Evolutionary conservation across 2,888 invertebrate genomes (phyloP), one percentile per base, ranked within the genome.

Genomic region (Pterostichus niger): DNA sequence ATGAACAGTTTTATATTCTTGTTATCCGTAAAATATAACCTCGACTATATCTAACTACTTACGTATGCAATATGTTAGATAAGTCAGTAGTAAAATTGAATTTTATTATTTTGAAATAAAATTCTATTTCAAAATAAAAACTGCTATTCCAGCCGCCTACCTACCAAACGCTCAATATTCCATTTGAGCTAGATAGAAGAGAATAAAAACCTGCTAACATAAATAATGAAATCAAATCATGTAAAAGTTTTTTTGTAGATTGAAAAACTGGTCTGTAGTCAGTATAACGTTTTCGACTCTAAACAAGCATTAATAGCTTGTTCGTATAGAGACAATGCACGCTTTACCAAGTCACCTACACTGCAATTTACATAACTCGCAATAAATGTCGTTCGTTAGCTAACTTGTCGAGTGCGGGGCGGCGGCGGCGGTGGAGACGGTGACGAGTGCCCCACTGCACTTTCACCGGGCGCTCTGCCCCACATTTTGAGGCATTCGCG

Each of bases 331-430:
- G 59, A 64, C 64, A 64, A n/a, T 9, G 56, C 13, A 6, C 64
- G 64, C 1, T 13, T 13, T 64, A 33, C 59, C 11, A 59, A 59
- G 7, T 64, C 35, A 35, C 64, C 64, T 64, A 64, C 64, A 35
- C 64, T 64, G 31, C 33, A 35, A 71, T 77, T 77, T 77, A 77
- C 56, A 77, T 56, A 77, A 77, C 54, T 56, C 33, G 56, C 17
- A 56, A 56, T 77, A 77, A 77, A 77, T 77, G 46, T 75, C 46
- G 75, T 56, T 56, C 31, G 77, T 77, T 77, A 77, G 77, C 77
- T 77, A 77, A 77, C 77, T 35, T 52, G 40, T n/a, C n/a, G n/a
- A n/a, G n/a, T n/a, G n/a, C n/a, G n/a, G n/a, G n/a, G n/a, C n/a
- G n/a, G 46, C 52, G 49, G 24, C 40, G 6, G 5, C 13, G 1